Conservation (phyloP, 2,888 invertebrate species). For the Pterostichus niger region DNA sequence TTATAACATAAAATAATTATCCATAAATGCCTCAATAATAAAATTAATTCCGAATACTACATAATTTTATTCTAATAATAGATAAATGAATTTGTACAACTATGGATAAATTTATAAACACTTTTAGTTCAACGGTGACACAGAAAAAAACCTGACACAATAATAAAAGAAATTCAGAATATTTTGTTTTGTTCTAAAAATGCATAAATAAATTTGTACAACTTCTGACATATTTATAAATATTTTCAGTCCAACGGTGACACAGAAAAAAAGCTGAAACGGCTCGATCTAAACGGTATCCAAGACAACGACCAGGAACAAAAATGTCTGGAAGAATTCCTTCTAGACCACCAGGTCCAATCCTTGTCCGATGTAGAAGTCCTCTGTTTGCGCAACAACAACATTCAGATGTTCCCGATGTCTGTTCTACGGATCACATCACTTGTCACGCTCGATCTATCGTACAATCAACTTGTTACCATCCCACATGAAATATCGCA, state of each 20-base stretch:
- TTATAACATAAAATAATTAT: no score
- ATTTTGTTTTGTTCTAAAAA: no score
- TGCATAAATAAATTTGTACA: no score
- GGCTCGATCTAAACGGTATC: constrained; percentile 75
- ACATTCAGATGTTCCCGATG: constrained; percentile 81
- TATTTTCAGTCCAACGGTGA: constrained; percentile 47
- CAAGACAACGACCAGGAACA: constrained; percentile 71
- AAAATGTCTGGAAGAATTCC: constrained; percentile 73
- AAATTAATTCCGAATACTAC: no score
- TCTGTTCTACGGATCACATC: constrained; percentile 81
- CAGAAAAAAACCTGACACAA: no score
- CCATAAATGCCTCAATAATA: no score
- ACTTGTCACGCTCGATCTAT: constrained; percentile 83
- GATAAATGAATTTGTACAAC: no score
- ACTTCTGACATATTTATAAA: no score
- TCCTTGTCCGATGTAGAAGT: constrained; percentile 74
- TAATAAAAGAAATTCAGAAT: no score
- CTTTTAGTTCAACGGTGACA: no score
- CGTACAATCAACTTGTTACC: constrained; percentile 83
- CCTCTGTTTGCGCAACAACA: constrained; percentile 79
- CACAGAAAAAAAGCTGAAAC: constrained; percentile 70
- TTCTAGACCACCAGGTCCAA: constrained; percentile 74
- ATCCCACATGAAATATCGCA: constrained; percentile 83
- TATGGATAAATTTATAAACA: no score
- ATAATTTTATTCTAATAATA: no score